Evolutionary conservation across 2,888 invertebrate species (phyloP), one percentile per base, ranked within the genome.

Genomic region (Drosophila mulleri): DNA sequence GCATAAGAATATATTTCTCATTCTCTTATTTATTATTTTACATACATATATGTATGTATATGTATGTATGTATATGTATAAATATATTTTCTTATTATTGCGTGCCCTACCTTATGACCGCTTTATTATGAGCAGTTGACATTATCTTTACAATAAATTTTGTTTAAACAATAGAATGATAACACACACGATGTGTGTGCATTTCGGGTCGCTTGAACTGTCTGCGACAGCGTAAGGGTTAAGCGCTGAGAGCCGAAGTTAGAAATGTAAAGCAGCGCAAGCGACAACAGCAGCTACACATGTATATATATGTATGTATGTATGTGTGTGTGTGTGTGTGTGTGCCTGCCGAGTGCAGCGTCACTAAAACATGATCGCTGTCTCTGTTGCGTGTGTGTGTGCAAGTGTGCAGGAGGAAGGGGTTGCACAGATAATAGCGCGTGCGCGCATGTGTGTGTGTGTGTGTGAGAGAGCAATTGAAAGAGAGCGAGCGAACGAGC

Each of bases 351-450:
- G 72, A 71, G 70, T 69, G 80, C 80, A 83, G 58, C 60, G 67
- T 48, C 60, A 65, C 58, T 58, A n/a, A 44, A 35, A 50, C 16
- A 57, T 14, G 41, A 42, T 54, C 44, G 47, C 29, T 47, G 35
- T 47, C 35, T 11, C 16, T 45, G 8, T 11, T 37, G 48, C 58
- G 26, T 6, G 35, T 45, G 45, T 20, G 29, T 37, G 50, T 37
- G 58, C 50, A 26, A 39, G 54, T 29, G 69, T 41, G 42, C 35
- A 65, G 47, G 29, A 42, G 58, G 16, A 26, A 53, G 54, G 53
- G 37, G 23, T 35, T 39, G 47, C 23, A 50, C 45, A 81, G 82
- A 80, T 80, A 81, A 77, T 74, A 29, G 58, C 47, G 59, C 59
- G 29, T 50, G 59, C 59, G 59, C 48, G 67, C 66, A 67, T 61